These are phyloP conservation scores for Hemithea aestivaria DNA, from an alignment of 2,888 invertebrate genomes.

Conservation along the genomic window DNA sequence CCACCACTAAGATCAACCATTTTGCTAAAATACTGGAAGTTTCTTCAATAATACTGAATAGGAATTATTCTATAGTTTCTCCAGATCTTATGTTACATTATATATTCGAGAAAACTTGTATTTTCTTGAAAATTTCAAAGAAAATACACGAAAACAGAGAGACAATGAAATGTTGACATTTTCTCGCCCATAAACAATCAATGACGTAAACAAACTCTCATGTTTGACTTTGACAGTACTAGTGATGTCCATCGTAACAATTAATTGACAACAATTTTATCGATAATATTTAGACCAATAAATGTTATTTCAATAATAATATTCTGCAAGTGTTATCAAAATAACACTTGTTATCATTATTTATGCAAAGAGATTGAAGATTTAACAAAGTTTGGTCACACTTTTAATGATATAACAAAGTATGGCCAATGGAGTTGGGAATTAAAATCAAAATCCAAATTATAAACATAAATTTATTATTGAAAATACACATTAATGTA, in stretches of 20 bases:
- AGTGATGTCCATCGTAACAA: no score
- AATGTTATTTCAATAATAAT: no score
- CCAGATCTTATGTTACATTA: constrained; percentile 10
- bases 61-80: constrained; percentile 1
- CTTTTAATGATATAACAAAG: no score
- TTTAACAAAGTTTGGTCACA: no score
- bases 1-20: constrained; percentile 93
- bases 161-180: background rate
- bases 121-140: background rate
- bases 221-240: constrained; percentile 3
- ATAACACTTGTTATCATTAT: no score
- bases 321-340: no score
- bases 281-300: no score
- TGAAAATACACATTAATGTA: constrained; percentile 75
- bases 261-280: no score
- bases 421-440: no score
- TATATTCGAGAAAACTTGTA: constrained; percentile 6
- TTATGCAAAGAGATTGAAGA: no score
- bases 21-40: constrained; percentile 51
- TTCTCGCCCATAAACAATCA: constrained; percentile 1
- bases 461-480: constrained; percentile 74
- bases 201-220: no score
- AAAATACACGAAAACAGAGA: constrained; percentile 2
- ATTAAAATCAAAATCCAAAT: constrained; percentile 27
- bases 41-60: constrained; percentile 41